Base-by-base conservation (phyloP, 2,888 invertebrate species). In the Volucella inflata region DNA sequence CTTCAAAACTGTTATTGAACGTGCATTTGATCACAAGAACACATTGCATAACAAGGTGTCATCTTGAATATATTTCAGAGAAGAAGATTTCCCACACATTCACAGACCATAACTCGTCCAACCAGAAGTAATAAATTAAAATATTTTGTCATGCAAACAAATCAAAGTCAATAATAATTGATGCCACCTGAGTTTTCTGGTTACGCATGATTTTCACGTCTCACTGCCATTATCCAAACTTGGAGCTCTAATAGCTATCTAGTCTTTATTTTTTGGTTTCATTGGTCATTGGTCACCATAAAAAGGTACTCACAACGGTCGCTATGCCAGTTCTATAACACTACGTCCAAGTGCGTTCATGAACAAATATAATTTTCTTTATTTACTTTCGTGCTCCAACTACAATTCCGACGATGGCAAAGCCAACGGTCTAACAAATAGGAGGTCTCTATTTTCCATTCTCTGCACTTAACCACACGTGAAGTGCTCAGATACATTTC, bases 401-500 rank as follows among this genome's bases (percentile, higher is more conserved):
- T 6, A 30, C 30, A 30, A 6, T 6, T 30, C 30, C 30, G 30
- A 30, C 30, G 30, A 30, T 30, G 30, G 30, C 30, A 30, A 30
- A 65, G 65, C 53, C 76, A 77, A 36, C 51, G 44, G 40, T 67
- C 76, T 62, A 48, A 50, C 68, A 30, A 44, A 53, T 38, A 51
- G 46, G 60, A 46, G 57, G 53, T 67, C 72, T 57, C 50, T 60
- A 74, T 42, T 51, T 44, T 44, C 48, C n/a, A 44, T 17, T 21
- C 21, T 21, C 21, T 2, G 36, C 40, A 75, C 75, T 76, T 64
- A 64, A 36, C 70, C 53, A 21, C 44, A 80, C 51, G 50, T 57
- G 36, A 79, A 79, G 76, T 85, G 70, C 84, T 76, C 67, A 44
- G 84, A 85, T 85, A 80, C 76, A 76, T 85, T 85, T 85, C 76